phyloP scores from a whole-genome alignment of 2,113 vertebrate species.

The Oxygymnocypris stewartii region DNA sequence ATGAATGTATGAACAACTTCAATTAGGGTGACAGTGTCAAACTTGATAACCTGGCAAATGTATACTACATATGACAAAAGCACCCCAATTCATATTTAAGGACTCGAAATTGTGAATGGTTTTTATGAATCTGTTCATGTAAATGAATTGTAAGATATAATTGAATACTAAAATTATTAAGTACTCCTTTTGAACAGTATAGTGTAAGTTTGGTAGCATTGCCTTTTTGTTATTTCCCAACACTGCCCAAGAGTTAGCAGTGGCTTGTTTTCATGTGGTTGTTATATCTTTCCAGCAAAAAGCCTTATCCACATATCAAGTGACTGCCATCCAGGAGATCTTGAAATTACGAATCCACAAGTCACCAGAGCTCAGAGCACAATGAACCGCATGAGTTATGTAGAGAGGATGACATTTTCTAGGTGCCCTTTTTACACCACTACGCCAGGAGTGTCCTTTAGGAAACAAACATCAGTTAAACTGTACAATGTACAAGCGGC shows the following conservation, averaged over 20 bases:
- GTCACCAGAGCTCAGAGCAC: slow-evolving; percentile 60
- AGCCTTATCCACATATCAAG: slow-evolving; percentile 69
- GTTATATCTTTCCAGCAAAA: slow-evolving; percentile 66
- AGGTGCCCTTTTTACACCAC: slow-evolving; percentile 46
- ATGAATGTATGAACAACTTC: not conserved
- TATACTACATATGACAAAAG: not conserved
- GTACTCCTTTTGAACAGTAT: not conserved
- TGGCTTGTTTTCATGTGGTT: slow-evolving; percentile 75
- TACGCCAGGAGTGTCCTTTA: slow-evolving; percentile 50
- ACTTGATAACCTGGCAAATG: not conserved
- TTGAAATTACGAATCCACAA: slow-evolving; percentile 72
- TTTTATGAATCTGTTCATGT: not conserved
- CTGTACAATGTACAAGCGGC: slow-evolving; percentile 52
- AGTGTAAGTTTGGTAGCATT: not conserved
- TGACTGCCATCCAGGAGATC: slow-evolving; percentile 69
- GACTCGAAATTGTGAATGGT: not conserved
- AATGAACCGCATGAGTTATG: slow-evolving; percentile 62
- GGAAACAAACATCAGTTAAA: slow-evolving; percentile 46
- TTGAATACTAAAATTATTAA: too few relatives aligned
- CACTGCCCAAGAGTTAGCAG: slow-evolving; percentile 42
- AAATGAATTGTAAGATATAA: not conserved
- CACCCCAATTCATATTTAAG: not conserved
- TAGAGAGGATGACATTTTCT: slow-evolving; percentile 65
- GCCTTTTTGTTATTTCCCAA: slow-evolving; percentile 54
- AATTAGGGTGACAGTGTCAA: not conserved